Conservation (phyloP, 2,888 invertebrate genomes). For the Hypomecis atomaria region DNA sequence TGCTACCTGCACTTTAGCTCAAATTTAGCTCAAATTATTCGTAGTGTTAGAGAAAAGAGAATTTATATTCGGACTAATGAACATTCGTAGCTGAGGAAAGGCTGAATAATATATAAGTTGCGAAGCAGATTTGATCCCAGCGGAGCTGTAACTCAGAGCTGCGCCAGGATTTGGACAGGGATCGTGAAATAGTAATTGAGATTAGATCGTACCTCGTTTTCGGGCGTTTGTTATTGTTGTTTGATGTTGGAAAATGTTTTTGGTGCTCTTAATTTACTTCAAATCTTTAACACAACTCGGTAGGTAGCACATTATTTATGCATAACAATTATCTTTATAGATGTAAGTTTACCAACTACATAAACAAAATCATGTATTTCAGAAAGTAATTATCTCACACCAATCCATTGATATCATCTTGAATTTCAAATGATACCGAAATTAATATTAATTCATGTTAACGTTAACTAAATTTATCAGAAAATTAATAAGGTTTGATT, state of each 20-base stretch:
- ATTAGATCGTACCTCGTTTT: slow-evolving; percentile 59
- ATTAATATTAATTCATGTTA: no score
- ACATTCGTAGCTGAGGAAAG: slow-evolving; percentile 78
- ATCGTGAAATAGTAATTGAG: slow-evolving; percentile 63
- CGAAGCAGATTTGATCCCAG: slow-evolving; percentile 69
- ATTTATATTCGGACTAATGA: slow-evolving; percentile 76
- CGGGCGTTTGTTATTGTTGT: slow-evolving; percentile 53
- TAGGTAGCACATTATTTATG: no score
- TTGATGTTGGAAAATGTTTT: slow-evolving; percentile 16
- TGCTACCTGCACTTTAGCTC: slow-evolving; percentile 51
- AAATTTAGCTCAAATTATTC: slow-evolving; percentile 11
- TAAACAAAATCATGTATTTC: no score
- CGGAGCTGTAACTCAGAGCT: slow-evolving; percentile 69
- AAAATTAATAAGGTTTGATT: no score
- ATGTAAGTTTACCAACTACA: no score
- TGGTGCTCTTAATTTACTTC: neutral
- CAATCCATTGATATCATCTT: no score
- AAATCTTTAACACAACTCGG: no score
- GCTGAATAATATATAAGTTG: slow-evolving; percentile 76
- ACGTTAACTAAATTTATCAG: no score
- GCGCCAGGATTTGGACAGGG: slow-evolving; percentile 60
- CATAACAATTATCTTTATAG: no score
- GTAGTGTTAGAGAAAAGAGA: slow-evolving; percentile 58
- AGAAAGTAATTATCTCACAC: no score
- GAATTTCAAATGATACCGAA: no score